Conservation (phyloP, 2,888 invertebrate genomes). For the Phalera bucephala region DNA sequence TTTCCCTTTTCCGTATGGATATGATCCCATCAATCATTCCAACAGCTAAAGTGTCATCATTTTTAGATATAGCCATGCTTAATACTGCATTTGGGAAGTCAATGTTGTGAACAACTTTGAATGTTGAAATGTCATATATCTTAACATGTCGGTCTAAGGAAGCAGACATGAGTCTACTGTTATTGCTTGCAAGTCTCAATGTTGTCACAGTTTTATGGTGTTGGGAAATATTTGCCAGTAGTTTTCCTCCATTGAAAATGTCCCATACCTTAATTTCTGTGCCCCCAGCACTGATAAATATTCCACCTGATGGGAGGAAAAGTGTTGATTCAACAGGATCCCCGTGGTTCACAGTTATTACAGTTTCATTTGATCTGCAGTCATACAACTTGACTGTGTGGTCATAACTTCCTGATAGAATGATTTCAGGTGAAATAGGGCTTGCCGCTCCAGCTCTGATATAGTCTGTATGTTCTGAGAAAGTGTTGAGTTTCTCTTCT, state of each 20-base stretch:
- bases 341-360: slow-evolving; percentile 92
- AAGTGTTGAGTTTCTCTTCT: slow-evolving; percentile 87
- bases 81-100: slow-evolving; percentile 96
- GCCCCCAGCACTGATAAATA: slow-evolving; percentile 96
- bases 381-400: slow-evolving; percentile 95
- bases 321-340: slow-evolving; percentile 94
- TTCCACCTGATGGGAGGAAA: slow-evolving; percentile 94
- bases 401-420: slow-evolving; percentile 95
- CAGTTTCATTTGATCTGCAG: slow-evolving; percentile 86
- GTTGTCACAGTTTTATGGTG: slow-evolving; percentile 98
- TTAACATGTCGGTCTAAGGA: slow-evolving; percentile 97
- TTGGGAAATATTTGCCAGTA: slow-evolving; percentile 92
- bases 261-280: slow-evolving; percentile 97
- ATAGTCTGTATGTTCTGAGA: slow-evolving; percentile 90
- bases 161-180: slow-evolving; percentile 92
- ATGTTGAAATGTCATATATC: slow-evolving; percentile 93
- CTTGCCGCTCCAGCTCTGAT: slow-evolving; percentile 92
- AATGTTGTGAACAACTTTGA: slow-evolving; percentile 93
- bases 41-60: slow-evolving; percentile 93
- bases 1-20: slow-evolving; percentile 91
- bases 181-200: slow-evolving; percentile 90
- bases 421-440: slow-evolving; percentile 88
- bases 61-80: slow-evolving; percentile 89
- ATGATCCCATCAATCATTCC: slow-evolving; percentile 97
- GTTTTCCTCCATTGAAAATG: slow-evolving; percentile 92